Conservation (phyloP, 2,113 vertebrate genomes). For the Pomatostomus ruficeps region DNA sequence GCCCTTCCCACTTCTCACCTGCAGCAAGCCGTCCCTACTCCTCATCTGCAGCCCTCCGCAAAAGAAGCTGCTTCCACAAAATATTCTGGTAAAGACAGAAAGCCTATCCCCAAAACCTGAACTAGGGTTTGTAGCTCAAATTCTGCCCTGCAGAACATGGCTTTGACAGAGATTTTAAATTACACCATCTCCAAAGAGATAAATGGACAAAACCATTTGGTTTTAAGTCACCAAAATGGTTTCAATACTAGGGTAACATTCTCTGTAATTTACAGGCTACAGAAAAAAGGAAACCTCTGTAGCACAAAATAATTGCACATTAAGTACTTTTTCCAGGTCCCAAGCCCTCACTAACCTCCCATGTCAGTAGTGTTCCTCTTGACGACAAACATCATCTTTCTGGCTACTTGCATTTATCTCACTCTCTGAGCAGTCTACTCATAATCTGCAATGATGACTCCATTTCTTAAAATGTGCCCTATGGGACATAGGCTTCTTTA, state of each 20-base stretch:
- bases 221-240: background rate
- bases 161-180: background rate
- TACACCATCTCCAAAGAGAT: background rate
- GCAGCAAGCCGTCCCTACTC: background rate
- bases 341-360: background rate
- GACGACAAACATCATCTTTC: background rate
- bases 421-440: background rate
- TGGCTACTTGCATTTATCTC: background rate
- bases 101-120: background rate
- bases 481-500: background rate
- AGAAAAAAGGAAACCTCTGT: background rate
- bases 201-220: background rate
- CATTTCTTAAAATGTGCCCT: background rate
- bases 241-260: background rate
- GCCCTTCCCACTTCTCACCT: background rate
- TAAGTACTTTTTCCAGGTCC: background rate
- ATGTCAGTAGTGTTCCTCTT: background rate
- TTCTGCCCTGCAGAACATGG: background rate
- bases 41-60: background rate
- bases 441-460: background rate
- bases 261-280: background rate
- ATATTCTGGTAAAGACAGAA: background rate
- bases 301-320: background rate
- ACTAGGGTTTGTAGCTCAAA: background rate
- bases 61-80: background rate